Percentiles rank a stretch among this genome's conserved stretches.
Conservation (phyloP, 1,140 invertebrate species). For the Araneus ventricosus region DNA sequence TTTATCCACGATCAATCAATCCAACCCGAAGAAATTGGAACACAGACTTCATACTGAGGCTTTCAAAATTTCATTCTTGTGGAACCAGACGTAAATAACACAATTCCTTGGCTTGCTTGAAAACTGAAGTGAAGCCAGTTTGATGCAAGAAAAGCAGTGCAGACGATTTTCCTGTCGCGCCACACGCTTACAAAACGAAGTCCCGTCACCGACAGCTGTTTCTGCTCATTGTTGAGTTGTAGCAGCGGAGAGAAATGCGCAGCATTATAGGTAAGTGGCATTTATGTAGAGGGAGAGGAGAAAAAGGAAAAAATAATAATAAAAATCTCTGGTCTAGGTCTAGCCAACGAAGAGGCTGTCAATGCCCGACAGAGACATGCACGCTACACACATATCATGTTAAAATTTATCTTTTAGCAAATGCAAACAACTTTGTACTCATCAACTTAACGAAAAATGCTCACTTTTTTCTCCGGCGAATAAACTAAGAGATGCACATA, state of each 20-base stretch:
- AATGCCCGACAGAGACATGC: neutral
- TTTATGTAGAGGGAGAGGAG: slow-evolving; percentile 11
- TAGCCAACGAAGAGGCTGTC: slow-evolving; percentile 27
- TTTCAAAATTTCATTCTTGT: neutral
- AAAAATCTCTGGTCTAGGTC: neutral
- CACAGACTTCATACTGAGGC: too few species aligned
- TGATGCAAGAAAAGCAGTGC: neutral
- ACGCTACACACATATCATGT: neutral
- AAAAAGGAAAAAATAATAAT: neutral
- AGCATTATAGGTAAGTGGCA: slow-evolving; percentile 32
- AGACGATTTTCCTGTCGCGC: neutral
- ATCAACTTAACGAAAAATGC: neutral
- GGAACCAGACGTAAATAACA: slow-evolving; percentile 1
- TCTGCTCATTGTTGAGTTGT: slow-evolving; percentile 44
- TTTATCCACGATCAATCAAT: too few species aligned
- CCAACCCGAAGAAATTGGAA: too few species aligned
- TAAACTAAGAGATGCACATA: neutral
- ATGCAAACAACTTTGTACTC: neutral
- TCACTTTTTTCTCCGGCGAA: neutral
- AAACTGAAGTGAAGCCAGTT: neutral
- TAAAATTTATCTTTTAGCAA: neutral
- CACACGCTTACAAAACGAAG: slow-evolving; percentile 9
- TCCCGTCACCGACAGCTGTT: slow-evolving; percentile 34
- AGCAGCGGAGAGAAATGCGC: slow-evolving; percentile 16
- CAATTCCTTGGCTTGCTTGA: neutral